Percentiles rank a stretch among this genome's conserved stretches.
These are phyloP conservation scores for Phoronis australis DNA, from an alignment of 2,888 invertebrate species.

Conservation along the genomic window DNA sequence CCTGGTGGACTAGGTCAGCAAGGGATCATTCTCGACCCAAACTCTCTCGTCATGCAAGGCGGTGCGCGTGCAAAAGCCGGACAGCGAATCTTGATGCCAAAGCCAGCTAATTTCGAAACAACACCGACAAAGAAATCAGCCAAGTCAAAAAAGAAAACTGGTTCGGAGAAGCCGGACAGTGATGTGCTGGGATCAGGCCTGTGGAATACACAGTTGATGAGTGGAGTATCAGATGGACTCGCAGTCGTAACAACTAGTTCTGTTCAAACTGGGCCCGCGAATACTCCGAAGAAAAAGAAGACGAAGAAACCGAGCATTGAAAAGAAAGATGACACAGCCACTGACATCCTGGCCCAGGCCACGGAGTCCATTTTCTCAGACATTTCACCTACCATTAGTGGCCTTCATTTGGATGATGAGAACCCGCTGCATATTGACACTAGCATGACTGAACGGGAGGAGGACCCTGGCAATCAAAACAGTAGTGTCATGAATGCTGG, in stretches of 20 bases:
- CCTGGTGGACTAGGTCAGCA: slow-evolving; percentile 22
- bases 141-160: background rate
- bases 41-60: slow-evolving; percentile 3
- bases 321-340: background rate
- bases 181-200: no score
- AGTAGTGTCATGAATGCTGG: no score
- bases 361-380: slow-evolving; percentile 51
- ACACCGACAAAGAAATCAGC: background rate
- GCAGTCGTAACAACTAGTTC: no score
- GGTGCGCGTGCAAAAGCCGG: no score
- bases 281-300: no score
- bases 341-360: slow-evolving; percentile 52
- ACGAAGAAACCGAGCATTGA: background rate
- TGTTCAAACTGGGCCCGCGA: no score
- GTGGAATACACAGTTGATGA: no score
- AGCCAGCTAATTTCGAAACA: slow-evolving; percentile 14
- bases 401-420: slow-evolving; percentile 43
- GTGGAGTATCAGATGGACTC: no score
- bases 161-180: background rate
- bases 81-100: slow-evolving; percentile 28
- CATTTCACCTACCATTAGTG: slow-evolving; percentile 26
- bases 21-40: slow-evolving; percentile 3
- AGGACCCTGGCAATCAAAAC: slow-evolving; percentile 19
- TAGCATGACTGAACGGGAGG: slow-evolving; percentile 30
- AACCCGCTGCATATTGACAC: slow-evolving; percentile 42